A percentile compares a stretch with the other conserved stretches of the same genome.
Evolutionary conservation across 1,140 invertebrate species (phyloP).

Genomic region (Pseudomyrmex pallidus): DNA sequence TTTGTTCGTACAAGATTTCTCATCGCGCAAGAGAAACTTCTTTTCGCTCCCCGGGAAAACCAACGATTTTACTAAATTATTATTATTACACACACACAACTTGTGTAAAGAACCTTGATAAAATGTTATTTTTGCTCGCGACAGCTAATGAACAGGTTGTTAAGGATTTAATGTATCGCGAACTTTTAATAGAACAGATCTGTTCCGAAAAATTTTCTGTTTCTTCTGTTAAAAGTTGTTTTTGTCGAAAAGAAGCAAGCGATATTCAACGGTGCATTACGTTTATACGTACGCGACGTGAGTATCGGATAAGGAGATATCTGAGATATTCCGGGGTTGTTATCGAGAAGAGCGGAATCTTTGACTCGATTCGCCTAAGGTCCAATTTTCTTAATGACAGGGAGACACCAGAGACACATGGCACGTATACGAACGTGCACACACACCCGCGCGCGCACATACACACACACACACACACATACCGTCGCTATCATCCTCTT

Average conservation of each 20-base stretch:
- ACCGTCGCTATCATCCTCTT: not conserved
- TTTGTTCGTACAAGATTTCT: slow-evolving; percentile 34
- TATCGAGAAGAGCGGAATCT: slow-evolving; percentile 19
- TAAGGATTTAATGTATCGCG: too few species aligned
- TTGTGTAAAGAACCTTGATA: not conserved
- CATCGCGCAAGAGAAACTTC: not conserved
- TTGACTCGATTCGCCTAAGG: not conserved
- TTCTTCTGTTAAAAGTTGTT: not conserved
- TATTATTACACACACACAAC: not conserved
- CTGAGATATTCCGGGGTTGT: not conserved
- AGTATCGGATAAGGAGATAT: slow-evolving; percentile 6
- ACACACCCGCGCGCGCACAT: not conserved
- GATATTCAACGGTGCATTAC: too few species aligned
- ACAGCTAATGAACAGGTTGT: not conserved
- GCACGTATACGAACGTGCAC: not conserved
- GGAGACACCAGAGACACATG: slow-evolving; percentile 14
- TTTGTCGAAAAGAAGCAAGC: not conserved
- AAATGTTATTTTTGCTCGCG: not conserved
- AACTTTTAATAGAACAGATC: too few species aligned
- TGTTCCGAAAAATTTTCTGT: too few species aligned
- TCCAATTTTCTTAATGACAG: slow-evolving; percentile 51
- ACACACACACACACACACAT: not conserved
- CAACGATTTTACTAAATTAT: not conserved
- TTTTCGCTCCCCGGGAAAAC: not conserved
- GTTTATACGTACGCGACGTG: not conserved